Conservation (phyloP, 2,888 invertebrate species). For the Diarsia rubi region DNA sequence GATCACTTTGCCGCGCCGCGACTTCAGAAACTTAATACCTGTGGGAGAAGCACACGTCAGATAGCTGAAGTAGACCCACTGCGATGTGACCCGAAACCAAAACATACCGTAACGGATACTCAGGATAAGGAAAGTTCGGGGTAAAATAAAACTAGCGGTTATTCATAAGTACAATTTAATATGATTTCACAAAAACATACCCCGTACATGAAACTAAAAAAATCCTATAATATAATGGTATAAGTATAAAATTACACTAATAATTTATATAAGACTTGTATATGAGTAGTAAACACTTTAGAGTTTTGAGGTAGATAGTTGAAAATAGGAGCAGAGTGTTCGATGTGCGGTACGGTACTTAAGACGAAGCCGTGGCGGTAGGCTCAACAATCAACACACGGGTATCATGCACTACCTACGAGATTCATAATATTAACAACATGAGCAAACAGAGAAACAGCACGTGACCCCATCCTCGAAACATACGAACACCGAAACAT, state of each 20-base stretch:
- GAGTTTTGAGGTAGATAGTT: constrained; percentile 83
- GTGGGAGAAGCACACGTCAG: constrained; percentile 81
- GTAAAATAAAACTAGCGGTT: constrained; percentile 86
- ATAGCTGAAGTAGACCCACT: constrained; percentile 59
- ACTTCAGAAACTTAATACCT: constrained; percentile 89
- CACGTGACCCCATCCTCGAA: constrained; percentile 67
- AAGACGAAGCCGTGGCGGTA: constrained; percentile 82
- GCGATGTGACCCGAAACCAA: constrained; percentile 38
- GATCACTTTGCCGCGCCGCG: constrained; percentile 89
- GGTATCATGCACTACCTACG: constrained; percentile 76
- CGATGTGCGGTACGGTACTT: constrained; percentile 67
- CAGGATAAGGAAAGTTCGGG: constrained; percentile 38
- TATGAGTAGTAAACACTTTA: constrained; percentile 84
- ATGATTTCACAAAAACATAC: constrained; percentile 90
- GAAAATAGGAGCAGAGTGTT: constrained; percentile 68
- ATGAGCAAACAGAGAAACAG: constrained; percentile 74
- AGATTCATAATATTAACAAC: constrained; percentile 83
- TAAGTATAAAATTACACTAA: constrained; percentile 89
- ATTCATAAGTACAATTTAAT: constrained; percentile 90
- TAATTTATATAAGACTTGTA: constrained; percentile 81
- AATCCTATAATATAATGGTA: constrained; percentile 87
- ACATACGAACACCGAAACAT: constrained; percentile 67
- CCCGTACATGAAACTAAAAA: constrained; percentile 88
- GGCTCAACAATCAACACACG: constrained; percentile 71
- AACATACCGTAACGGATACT: constrained; percentile 30